These are phyloP conservation scores for Xiphorhynchus elegans DNA, from an alignment of 2,113 vertebrate species.

Conservation along the genomic window DNA sequence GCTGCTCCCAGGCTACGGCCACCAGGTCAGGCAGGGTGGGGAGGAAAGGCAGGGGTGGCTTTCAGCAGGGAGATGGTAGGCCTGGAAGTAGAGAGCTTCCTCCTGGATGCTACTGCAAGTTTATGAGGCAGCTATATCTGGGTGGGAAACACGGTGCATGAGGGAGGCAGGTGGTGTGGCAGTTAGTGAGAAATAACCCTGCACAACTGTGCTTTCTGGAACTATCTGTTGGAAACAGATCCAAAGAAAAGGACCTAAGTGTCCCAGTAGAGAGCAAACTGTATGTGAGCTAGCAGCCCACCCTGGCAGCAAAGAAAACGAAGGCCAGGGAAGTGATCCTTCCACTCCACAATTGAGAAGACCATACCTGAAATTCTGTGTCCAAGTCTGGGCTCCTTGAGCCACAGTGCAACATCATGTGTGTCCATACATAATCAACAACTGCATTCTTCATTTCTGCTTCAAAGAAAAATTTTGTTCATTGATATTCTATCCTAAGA, in stretches of 20 bases:
- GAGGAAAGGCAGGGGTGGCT: neutral
- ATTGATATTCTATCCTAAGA: neutral
- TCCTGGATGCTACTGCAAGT: fast-evolving
- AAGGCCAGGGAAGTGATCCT: neutral
- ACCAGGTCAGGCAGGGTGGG: fast-evolving
- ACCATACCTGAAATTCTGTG: no score
- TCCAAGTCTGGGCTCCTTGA: neutral
- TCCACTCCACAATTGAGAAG: fast-evolving
- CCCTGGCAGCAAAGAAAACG: neutral
- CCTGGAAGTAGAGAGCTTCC: fast-evolving
- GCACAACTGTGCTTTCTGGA: neutral
- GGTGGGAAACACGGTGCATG: fast-evolving
- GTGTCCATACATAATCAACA: neutral
- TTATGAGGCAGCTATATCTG: fast-evolving
- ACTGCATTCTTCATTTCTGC: neutral
- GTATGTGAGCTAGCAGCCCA: neutral
- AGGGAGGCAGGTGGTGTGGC: fast-evolving
- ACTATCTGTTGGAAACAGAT: neutral
- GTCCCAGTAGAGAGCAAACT: neutral
- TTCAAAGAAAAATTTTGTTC: neutral
- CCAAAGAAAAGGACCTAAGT: neutral
- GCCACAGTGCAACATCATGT: neutral
- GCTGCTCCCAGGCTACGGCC: neutral
- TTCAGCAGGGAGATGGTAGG: neutral
- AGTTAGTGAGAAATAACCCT: neutral